phyloP scores from a whole-genome alignment of 2,888 invertebrate genomes.

The Escarpia spicata region DNA sequence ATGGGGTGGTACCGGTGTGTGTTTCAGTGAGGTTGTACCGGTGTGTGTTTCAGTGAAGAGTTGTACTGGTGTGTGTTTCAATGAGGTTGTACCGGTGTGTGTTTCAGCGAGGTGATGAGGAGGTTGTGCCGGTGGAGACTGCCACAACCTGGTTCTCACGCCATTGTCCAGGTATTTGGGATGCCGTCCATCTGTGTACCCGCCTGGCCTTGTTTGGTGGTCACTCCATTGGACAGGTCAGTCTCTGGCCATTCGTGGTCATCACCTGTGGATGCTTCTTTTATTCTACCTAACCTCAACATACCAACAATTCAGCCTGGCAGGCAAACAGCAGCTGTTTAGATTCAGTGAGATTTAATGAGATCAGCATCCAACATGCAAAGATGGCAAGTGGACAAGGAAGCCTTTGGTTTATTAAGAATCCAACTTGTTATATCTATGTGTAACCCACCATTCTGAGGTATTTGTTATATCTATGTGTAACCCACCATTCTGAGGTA shows the following conservation, averaged over 20 bases:
- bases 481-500: too few relatives aligned
- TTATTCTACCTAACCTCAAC: neutral
- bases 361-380: too few relatives aligned
- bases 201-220: neutral
- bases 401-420: too few relatives aligned
- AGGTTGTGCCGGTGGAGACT: slow-evolving; percentile 6
- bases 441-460: too few relatives aligned
- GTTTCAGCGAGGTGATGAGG: neutral
- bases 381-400: too few relatives aligned
- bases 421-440: too few relatives aligned
- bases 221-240: neutral
- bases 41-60: neutral
- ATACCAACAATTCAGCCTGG: neutral
- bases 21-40: too few relatives aligned
- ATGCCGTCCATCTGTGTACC: neutral
- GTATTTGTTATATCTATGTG: too few relatives aligned
- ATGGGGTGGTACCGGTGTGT: too few relatives aligned
- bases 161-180: neutral
- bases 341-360: neutral
- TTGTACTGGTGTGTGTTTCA: neutral
- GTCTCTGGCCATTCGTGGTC: neutral
- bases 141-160: neutral
- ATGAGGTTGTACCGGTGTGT: neutral
- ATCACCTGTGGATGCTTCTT: neutral
- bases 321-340: neutral